These are phyloP conservation scores for Tapirus terrestris DNA, from an alignment of 2,113 vertebrate species.

Conservation along the genomic window DNA sequence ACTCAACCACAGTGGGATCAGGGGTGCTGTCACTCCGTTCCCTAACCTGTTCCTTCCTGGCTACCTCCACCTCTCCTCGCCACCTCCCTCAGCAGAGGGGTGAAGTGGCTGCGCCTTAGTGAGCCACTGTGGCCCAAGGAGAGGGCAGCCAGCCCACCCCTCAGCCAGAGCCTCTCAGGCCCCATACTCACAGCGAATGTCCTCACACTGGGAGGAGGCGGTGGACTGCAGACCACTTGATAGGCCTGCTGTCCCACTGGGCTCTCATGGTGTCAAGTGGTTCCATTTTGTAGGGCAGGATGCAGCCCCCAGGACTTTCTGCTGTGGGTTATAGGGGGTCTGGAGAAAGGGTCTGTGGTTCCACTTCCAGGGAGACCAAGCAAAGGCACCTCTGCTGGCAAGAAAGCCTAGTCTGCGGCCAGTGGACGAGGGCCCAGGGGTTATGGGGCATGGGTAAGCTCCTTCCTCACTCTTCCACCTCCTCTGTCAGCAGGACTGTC, in stretches of 20 bases:
- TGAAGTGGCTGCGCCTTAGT: not conserved
- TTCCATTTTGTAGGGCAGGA: not conserved
- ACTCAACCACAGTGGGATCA: rapidly evolving
- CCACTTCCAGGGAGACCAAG: not conserved
- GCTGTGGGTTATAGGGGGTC: not conserved
- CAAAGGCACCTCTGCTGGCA: not conserved
- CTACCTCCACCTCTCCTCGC: not conserved
- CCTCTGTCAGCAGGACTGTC: not conserved
- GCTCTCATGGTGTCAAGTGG: not conserved
- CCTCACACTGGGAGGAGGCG: rapidly evolving
- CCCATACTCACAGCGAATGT: rapidly evolving
- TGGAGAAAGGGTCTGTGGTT: not conserved
- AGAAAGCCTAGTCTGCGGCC: not conserved
- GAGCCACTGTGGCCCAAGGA: not conserved
- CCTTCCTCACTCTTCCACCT: not conserved
- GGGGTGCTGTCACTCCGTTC: no score
- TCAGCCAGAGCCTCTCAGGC: no score
- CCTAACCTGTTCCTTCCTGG: not conserved
- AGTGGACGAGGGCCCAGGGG: not conserved
- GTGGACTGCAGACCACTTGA: not conserved
- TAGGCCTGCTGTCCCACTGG: not conserved
- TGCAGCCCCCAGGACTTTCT: not conserved
- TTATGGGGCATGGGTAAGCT: rapidly evolving
- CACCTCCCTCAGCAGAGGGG: not conserved
- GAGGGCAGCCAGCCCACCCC: not conserved